Conservation (phyloP, 2,888 invertebrate species). For the Liodrosophila aerea region DNA sequence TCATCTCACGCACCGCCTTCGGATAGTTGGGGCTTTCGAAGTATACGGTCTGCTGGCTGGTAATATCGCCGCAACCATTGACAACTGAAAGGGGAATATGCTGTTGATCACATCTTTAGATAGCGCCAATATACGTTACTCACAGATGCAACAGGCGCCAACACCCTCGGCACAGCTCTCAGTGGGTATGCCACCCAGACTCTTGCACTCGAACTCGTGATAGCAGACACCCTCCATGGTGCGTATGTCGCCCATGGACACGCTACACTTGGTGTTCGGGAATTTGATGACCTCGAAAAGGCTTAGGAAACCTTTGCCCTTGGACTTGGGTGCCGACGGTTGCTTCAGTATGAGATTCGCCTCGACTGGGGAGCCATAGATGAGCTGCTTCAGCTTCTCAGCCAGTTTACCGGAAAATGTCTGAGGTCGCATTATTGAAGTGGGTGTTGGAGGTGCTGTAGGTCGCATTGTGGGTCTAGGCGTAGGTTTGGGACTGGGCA, state of each 20-base stretch:
- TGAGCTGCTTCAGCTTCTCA: slow-evolving; percentile 70
- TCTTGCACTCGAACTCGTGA: slow-evolving; percentile 86
- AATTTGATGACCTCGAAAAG: slow-evolving; percentile 89
- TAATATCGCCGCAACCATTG: slow-evolving; percentile 86
- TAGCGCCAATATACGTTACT: slow-evolving; percentile 78
- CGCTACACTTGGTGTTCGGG: slow-evolving; percentile 85
- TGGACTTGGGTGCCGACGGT: slow-evolving; percentile 56
- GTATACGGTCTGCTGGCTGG: slow-evolving; percentile 86
- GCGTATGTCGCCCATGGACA: slow-evolving; percentile 81
- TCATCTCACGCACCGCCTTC: slow-evolving; percentile 84
- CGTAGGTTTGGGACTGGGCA: slow-evolving; percentile 30
- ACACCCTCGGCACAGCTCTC: slow-evolving; percentile 89
- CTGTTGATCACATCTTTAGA: too few relatives aligned
- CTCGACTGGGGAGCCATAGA: slow-evolving; percentile 73
- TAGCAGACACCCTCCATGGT: slow-evolving; percentile 88
- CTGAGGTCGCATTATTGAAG: slow-evolving; percentile 75
- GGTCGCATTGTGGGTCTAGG: slow-evolving; percentile 22
- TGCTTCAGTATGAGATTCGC: slow-evolving; percentile 76
- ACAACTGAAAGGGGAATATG: slow-evolving; percentile 84
- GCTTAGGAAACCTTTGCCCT: slow-evolving; percentile 84
- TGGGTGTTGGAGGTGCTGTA: slow-evolving; percentile 51
- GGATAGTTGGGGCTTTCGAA: slow-evolving; percentile 89
- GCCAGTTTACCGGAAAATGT: slow-evolving; percentile 47
- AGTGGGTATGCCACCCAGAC: slow-evolving; percentile 85
- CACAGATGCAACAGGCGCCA: slow-evolving; percentile 90